Percentiles rank a stretch among this genome's conserved stretches.
Evolutionary conservation across 2,797 vertebrate species (phyloP).

Genomic region (Anguilla megastoma): DNA sequence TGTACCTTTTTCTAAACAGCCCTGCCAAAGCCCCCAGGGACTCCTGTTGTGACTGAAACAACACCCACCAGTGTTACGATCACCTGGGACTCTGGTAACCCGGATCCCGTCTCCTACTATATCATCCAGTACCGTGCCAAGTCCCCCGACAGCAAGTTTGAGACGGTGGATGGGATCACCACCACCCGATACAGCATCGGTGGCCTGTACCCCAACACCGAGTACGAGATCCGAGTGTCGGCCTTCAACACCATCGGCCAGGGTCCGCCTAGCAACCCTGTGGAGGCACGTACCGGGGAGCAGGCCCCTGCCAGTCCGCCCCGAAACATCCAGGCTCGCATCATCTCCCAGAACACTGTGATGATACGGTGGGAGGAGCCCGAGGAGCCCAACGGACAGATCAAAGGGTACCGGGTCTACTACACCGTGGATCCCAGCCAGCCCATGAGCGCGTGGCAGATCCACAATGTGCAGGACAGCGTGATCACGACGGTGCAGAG

Average conservation of each 20-base stretch:
- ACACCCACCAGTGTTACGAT: constrained; percentile 98
- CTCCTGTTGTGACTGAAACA: constrained; percentile 92
- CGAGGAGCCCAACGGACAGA: constrained; percentile 95
- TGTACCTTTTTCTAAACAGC: constrained; percentile 71
- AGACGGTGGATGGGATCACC: constrained; percentile 94
- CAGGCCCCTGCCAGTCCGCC: constrained; percentile 95
- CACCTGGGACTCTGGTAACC: constrained; percentile 98
- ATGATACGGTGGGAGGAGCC: constrained; percentile 98
- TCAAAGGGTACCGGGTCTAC: constrained; percentile 94
- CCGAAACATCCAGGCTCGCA: constrained; percentile 89
- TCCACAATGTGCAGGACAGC: constrained; percentile 95
- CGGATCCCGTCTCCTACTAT: constrained; percentile 93
- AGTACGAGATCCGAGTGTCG: constrained; percentile 95
- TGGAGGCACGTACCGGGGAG: constrained; percentile 91
- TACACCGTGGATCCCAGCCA: constrained; percentile 94
- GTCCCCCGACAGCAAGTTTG: constrained; percentile 91
- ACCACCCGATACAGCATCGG: constrained; percentile 98
- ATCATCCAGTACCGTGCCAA: constrained; percentile 96
- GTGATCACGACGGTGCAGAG: constrained; percentile 92
- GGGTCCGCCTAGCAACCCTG: constrained; percentile 91
- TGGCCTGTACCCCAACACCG: constrained; percentile 95
- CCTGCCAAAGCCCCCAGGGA: constrained; percentile 94
- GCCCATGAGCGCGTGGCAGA: constrained; percentile 90
- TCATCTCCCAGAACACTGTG: constrained; percentile 93
- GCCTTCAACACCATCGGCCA: constrained; percentile 96